Evolutionary conservation across 1,140 invertebrate species (phyloP).

Genomic region (Scaptomyza hsui): DNA sequence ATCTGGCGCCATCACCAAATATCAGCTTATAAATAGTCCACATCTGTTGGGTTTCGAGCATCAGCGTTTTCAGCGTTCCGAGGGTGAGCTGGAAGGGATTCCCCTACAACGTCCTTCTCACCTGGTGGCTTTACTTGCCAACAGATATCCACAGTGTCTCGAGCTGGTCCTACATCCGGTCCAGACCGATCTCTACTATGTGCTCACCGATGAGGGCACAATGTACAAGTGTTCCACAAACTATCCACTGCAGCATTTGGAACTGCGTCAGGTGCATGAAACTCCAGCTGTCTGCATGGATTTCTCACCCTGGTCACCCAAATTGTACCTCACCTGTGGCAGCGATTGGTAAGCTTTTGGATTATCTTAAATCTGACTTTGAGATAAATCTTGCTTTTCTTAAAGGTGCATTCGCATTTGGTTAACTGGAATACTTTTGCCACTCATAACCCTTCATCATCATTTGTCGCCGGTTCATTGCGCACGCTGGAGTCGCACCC

Average conservation of each 20-base stretch:
- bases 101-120: conserved; percentile 37
- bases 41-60: conserved; percentile 85
- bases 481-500: conserved; percentile 91
- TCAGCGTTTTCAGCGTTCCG: conserved; percentile 87
- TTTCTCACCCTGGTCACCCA: conserved; percentile 90
- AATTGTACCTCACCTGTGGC: conserved; percentile 91
- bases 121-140: conserved; percentile 46
- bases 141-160: conserved; percentile 85
- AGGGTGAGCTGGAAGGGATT: conserved; percentile 87
- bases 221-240: conserved; percentile 90
- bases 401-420: conserved; percentile 89
- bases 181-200: conserved; percentile 88
- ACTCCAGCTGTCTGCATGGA: conserved; percentile 90
- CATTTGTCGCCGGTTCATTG: conserved; percentile 87
- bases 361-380: conserved; percentile 76
- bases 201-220: conserved; percentile 93
- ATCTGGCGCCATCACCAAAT: conserved; percentile 86
- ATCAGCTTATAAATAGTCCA: conserved; percentile 83
- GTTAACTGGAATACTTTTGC: conserved; percentile 88
- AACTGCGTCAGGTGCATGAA: conserved; percentile 90
- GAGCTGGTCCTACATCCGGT: conserved; percentile 88
- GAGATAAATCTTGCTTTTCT: neutral
- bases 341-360: conserved; percentile 88
- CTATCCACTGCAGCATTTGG: conserved; percentile 87
- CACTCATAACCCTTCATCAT: conserved; percentile 87